Percentiles rank a stretch among this genome's conserved stretches.
Evolutionary conservation across 2,888 invertebrate species (phyloP).

Genomic region (Brenthis daphne): DNA sequence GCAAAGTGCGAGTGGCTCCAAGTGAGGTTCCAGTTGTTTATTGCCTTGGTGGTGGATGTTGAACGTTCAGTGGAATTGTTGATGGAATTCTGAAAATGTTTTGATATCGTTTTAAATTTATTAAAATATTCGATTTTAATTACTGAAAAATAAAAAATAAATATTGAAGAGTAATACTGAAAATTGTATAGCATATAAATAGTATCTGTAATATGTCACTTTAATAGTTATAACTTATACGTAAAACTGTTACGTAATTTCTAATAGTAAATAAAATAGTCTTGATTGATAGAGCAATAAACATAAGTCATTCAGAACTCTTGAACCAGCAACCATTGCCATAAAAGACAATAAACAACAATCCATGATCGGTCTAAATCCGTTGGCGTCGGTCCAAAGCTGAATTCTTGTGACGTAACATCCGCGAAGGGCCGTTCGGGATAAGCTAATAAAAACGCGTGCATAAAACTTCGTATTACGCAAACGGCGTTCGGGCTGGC

Average conservation of each 20-base stretch:
- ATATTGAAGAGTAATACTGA: background rate
- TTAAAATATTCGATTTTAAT: background rate
- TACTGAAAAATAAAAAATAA: background rate
- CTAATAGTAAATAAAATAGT: conserved; percentile 5
- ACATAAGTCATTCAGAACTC: conserved; percentile 46
- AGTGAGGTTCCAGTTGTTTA: conserved; percentile 52
- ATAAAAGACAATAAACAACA: conserved; percentile 78
- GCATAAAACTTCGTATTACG: conserved; percentile 71
- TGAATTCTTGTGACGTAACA: conserved; percentile 78
- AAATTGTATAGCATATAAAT: background rate
- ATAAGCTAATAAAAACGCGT: conserved; percentile 73
- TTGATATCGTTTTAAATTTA: conserved; percentile 1
- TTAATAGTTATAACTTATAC: background rate
- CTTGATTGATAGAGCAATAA: conserved; percentile 12
- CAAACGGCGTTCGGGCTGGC: conserved; percentile 74
- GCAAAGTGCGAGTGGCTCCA: conserved; percentile 61
- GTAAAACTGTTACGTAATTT: background rate
- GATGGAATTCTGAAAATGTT: conserved; percentile 11
- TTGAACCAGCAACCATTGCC: conserved; percentile 71
- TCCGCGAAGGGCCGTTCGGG: conserved; percentile 74
- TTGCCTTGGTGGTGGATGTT: conserved; percentile 47
- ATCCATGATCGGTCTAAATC: conserved; percentile 71
- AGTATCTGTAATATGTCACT: background rate
- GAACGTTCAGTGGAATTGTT: conserved; percentile 40
- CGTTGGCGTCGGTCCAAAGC: conserved; percentile 72